Evolutionary conservation across 92 coral and sea anemone species (phyloP).

Genomic region (Porites divaricata): DNA sequence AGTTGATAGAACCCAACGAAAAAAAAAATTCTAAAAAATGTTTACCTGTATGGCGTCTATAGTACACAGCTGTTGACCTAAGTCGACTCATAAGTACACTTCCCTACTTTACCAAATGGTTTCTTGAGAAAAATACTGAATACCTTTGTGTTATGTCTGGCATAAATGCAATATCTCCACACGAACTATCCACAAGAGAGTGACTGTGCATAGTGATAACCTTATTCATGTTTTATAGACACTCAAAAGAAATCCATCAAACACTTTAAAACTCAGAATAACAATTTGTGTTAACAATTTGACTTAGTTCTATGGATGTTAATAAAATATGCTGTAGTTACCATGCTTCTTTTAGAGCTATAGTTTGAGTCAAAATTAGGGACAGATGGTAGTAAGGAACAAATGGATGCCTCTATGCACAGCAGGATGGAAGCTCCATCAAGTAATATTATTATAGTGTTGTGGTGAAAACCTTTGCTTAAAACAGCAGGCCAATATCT

Average conservation of each 20-base stretch:
- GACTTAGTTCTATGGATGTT: background rate
- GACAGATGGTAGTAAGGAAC: too few relatives aligned
- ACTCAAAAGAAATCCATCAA: background rate
- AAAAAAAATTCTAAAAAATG: background rate
- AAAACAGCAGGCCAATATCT: background rate
- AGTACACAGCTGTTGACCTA: slow-evolving; percentile 13
- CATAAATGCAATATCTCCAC: background rate
- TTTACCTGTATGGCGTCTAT: slow-evolving; percentile 14
- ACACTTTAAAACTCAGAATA: background rate
- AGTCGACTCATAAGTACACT: background rate
- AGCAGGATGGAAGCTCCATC: background rate
- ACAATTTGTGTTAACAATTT: background rate
- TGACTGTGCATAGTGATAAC: background rate
- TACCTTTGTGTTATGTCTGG: background rate
- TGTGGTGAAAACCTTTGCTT: background rate
- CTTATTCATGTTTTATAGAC: background rate
- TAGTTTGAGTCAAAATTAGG: too few relatives aligned
- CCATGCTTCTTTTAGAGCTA: too few relatives aligned
- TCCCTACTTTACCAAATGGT: background rate
- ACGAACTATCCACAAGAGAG: background rate
- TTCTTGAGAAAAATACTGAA: background rate
- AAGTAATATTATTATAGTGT: background rate
- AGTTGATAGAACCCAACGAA: too few relatives aligned
- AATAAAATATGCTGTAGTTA: too few relatives aligned
- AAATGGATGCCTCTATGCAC: too few relatives aligned